Evolutionary conservation across 1,140 invertebrate species (phyloP), one percentile per base, ranked within the genome.

Genomic region (Whitmania pigra): DNA sequence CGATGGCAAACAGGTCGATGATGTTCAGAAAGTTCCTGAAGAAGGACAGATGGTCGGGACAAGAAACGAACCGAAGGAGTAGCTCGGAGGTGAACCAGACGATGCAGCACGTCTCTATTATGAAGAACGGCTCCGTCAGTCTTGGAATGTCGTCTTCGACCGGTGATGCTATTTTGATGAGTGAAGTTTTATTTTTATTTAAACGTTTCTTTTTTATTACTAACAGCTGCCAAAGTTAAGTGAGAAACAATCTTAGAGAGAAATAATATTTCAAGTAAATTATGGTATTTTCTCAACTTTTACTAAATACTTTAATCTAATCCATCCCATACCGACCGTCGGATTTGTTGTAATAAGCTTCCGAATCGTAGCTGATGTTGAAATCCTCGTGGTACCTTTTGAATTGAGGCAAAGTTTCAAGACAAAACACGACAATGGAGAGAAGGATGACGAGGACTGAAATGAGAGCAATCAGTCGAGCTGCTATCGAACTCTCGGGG

Each of bases 1-100:
- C 94, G 87, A 99, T 98, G 80, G 97, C 93, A 84, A 82, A 71
- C 84, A 99, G 91, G 85, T 99, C 97, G 84, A 99, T 97, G 85
- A 96, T 92, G 87, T 99, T 99, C 90, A 98, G 95, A 82, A 98
- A 90, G 87, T 95, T 76, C 60, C 81, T 83, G 25, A 80, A 66
- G 73, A 85, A 85, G 17, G 68, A 54, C n/a, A 78, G 60, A 74
- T 84, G 84, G 43, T 78, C 78, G 25, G 84, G 84, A 74, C 77
- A 78, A 36, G 76, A 76, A 49, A 74, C 40, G 67, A 82, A 79
- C 27, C 82, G 74, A 2, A 79, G 63, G 0, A 78, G 55, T 4
- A 82, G 73, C 74, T 83, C 82, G 43, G 81, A 72, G 20, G 78
- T 74, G 73, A 83, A 83, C 80, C 81, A 85, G 15, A 80, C 66